Evolutionary conservation across 2,113 vertebrate species (phyloP), one percentile per base, ranked within the genome.

Genomic region (Phalacrocorax aristotelis): DNA sequence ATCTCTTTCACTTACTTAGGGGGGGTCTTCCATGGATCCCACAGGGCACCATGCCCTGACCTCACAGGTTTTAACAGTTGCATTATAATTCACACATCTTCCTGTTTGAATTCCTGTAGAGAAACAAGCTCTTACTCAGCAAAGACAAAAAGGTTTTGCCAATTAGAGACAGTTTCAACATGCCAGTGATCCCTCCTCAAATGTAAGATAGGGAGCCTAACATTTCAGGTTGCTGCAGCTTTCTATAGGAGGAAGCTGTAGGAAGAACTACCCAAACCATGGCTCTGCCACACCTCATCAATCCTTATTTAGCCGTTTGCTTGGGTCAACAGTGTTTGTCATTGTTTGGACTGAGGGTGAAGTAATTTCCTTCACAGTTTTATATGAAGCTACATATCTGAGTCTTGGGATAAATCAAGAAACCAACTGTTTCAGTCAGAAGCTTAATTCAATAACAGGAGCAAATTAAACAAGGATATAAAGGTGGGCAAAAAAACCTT

Each of bases 21-120:
- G 98, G 5, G 98, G 0, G 15, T 70, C 15, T 95, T 95, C 49
- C 30, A 20, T 66, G 26, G 93, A 83, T 97, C 99, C 98, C 2
- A 98, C 68, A 4, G 98, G 98, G 84, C 99, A 98, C 98, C 98
- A 99, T 15, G 98, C 98, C 1, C 42, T 88, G 7, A 99, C 96
- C 87, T 99, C 98, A 72, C 98, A 98, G 44, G 98, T 98, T 95
- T 98, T 99, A 78, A 62, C 46, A 26, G 89, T 64, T 42, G 48
- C 30, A 14, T 98, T 98, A 32, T 97, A 99, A 26, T 34, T 95
- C 62, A 99, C 60, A 94, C 98, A 99, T 14, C 4, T 84, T 80
- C 98, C 99, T 0, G 98, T 99, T 95, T 98, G 98, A 92, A 99
- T 93, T 71, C 98, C 99, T 99, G 79, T 15, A 69, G 17, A 83